Percentiles rank a stretch among this genome's conserved stretches.
These are phyloP conservation scores for Lagopus leucura DNA, from an alignment of 2,113 vertebrate genomes.

Conservation along the genomic window DNA sequence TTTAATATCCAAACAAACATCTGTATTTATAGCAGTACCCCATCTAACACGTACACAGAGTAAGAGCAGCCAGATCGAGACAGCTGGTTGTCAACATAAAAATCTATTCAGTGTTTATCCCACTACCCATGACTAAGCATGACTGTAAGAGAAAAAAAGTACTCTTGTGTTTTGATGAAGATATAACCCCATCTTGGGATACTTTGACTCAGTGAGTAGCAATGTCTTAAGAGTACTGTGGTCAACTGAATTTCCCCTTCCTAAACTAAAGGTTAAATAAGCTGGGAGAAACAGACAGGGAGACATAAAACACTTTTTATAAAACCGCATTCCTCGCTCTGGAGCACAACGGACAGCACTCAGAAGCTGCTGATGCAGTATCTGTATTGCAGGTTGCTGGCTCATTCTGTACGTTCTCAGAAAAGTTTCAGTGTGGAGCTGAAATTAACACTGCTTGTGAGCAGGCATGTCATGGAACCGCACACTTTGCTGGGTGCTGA, in stretches of 20 bases:
- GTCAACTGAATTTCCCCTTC: background rate
- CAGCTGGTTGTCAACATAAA: background rate
- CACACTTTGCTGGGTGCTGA: background rate
- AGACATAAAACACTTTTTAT: fast-evolving
- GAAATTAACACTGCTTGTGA: background rate
- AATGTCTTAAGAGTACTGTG: background rate
- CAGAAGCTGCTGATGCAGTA: background rate
- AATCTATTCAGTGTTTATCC: background rate
- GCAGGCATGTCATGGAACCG: background rate
- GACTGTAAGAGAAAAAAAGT: background rate
- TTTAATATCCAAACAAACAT: background rate
- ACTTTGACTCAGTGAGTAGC: background rate
- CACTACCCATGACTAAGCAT: background rate
- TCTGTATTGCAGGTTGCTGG: background rate
- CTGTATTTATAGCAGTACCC: background rate
- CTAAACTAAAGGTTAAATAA: background rate
- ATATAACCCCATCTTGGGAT: background rate
- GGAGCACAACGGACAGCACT: background rate
- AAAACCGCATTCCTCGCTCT: background rate
- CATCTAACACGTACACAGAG: background rate
- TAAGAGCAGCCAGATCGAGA: background rate
- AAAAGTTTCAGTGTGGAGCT: background rate
- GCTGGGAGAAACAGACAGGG: fast-evolving
- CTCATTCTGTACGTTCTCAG: background rate
- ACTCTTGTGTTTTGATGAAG: background rate